Percentiles rank a stretch among this genome's conserved stretches.
Evolutionary conservation across 2,113 vertebrate genomes (phyloP).

Genomic region (Ceyx cyanopectus): DNA sequence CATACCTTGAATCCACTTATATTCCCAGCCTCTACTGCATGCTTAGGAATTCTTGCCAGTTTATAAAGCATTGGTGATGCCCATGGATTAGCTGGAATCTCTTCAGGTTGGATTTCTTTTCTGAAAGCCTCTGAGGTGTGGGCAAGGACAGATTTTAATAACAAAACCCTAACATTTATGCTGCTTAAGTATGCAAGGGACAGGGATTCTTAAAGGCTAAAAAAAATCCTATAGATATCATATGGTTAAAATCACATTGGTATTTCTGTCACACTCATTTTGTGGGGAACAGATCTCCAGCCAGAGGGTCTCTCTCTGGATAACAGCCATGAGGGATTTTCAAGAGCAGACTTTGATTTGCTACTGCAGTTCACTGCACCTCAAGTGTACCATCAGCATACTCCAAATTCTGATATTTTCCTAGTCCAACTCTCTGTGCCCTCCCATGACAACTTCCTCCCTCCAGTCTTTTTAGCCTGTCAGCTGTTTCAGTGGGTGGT

Average conservation of each 20-base stretch:
- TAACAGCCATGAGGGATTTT: background rate
- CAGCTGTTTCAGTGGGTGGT: background rate
- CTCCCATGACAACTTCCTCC: background rate
- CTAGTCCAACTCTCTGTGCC: background rate
- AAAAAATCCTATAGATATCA: background rate
- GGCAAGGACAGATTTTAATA: background rate
- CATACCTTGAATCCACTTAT: background rate
- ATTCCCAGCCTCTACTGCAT: background rate
- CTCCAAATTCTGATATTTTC: background rate
- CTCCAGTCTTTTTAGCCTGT: background rate
- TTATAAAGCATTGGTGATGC: background rate
- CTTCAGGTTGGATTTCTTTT: background rate
- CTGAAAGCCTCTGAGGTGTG: background rate
- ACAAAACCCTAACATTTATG: background rate
- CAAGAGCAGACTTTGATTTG: background rate
- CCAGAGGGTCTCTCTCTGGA: background rate
- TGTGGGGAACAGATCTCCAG: constrained; percentile 9
- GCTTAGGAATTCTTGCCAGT: background rate
- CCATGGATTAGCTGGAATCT: background rate
- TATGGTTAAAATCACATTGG: background rate
- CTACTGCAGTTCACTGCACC: background rate
- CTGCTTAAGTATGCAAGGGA: background rate
- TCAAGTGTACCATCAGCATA: background rate
- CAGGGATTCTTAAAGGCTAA: background rate
- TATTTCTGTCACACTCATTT: background rate